Conservation (phyloP, 2,113 vertebrate genomes). For the Sinosuthora webbiana region DNA sequence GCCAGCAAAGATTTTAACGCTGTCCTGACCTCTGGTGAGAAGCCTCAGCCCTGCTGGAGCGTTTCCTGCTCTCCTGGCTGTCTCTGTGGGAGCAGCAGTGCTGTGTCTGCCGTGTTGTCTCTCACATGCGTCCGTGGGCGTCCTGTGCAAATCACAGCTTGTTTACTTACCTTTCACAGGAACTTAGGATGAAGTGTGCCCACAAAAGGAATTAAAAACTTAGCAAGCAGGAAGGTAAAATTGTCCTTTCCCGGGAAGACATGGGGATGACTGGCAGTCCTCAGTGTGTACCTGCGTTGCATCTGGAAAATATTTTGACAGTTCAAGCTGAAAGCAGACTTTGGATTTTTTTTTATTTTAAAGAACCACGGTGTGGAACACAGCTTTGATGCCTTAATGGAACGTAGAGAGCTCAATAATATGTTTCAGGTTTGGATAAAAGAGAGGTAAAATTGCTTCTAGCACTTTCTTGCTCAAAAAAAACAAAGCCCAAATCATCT, state of each 20-base stretch:
- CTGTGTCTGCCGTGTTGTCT: neutral
- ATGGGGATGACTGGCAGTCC: neutral
- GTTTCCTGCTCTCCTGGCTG: neutral
- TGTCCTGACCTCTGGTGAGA: neutral
- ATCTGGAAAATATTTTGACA: slow-evolving; percentile 44
- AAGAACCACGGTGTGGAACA: neutral
- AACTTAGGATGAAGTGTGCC: neutral
- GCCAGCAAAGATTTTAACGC: neutral
- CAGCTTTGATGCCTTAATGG: slow-evolving; percentile 50
- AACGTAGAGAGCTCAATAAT: slow-evolving; percentile 21
- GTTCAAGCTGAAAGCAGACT: slow-evolving; percentile 1
- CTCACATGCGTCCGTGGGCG: neutral
- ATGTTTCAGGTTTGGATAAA: slow-evolving; percentile 25
- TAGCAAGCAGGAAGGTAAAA: neutral
- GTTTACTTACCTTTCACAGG: neutral
- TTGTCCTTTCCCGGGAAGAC: neutral
- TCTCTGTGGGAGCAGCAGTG: neutral
- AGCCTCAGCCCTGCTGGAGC: rapidly evolving
- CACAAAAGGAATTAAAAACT: neutral
- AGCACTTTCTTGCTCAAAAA: neutral
- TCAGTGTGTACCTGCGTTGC: neutral
- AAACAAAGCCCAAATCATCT: slow-evolving; percentile 45
- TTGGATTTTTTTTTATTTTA: neutral
- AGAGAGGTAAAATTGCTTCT: slow-evolving; percentile 51
- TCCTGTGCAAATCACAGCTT: neutral